These are phyloP conservation scores for Eupithecia abbreviata DNA, from an alignment of 2,888 invertebrate species.

Conservation along the genomic window DNA sequence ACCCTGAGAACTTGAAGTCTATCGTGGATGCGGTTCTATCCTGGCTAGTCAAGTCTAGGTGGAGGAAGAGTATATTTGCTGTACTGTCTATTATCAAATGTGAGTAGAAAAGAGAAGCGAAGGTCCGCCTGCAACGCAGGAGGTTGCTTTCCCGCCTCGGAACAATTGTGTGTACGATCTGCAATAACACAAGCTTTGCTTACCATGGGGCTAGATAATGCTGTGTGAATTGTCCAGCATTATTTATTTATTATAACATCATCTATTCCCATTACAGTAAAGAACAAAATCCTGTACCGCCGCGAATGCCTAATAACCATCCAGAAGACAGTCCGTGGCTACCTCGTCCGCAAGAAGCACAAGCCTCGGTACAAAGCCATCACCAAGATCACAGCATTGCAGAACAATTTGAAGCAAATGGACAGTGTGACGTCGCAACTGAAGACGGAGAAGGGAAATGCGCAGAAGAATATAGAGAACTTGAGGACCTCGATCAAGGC, in stretches of 20 bases:
- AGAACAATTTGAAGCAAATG: conserved; percentile 88
- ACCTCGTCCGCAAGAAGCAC: conserved; percentile 91
- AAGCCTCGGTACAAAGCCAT: conserved; percentile 91
- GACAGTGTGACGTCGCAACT: conserved; percentile 90
- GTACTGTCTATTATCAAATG: conserved; percentile 96
- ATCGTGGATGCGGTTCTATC: conserved; percentile 94
- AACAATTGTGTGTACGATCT: too few species aligned
- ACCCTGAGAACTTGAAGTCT: conserved; percentile 93
- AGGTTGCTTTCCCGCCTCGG: too few species aligned
- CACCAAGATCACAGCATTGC: conserved; percentile 89
- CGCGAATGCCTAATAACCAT: conserved; percentile 90
- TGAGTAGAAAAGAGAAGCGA: conserved; percentile 74
- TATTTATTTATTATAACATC: not conserved
- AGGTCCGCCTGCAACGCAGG: too few species aligned
- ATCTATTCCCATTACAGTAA: conserved; percentile 85
- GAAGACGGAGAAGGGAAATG: conserved; percentile 87
- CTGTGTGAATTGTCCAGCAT: too few species aligned
- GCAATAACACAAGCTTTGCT: too few species aligned
- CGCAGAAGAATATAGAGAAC: conserved; percentile 87
- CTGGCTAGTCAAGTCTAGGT: conserved; percentile 96
- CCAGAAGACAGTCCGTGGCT: conserved; percentile 94
- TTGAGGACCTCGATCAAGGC: conserved; percentile 87
- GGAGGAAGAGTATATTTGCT: conserved; percentile 97
- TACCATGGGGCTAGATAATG: too few species aligned
- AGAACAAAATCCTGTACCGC: conserved; percentile 96